Percentiles rank a stretch among this genome's conserved stretches.
phyloP scores from a whole-genome alignment of 2,797 vertebrate genomes.

The Cuniculus paca region DNA sequence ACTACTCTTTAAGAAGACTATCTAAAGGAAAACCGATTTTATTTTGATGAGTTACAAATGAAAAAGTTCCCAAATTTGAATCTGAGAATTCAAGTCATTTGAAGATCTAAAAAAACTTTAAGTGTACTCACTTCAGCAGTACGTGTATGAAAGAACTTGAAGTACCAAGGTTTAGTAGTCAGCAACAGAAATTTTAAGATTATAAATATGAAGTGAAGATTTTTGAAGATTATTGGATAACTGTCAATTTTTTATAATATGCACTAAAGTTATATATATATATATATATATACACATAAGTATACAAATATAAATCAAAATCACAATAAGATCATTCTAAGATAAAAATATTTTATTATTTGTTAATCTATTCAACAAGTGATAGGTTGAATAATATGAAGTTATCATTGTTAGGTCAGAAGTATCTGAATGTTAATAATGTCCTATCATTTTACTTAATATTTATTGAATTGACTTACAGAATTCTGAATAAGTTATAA shows the following conservation, averaged over 20 bases:
- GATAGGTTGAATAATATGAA: not conserved
- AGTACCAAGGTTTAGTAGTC: not conserved
- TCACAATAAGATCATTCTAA: not conserved
- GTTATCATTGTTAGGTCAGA: not conserved
- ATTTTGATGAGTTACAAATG: not conserved
- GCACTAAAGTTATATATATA: not conserved
- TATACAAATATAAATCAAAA: slow-evolving; percentile 10
- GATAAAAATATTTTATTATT: not conserved
- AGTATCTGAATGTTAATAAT: not conserved
- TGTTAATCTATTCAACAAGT: not conserved
- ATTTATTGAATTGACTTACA: not conserved
- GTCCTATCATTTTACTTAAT: not conserved
- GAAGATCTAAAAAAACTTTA: slow-evolving; percentile 8
- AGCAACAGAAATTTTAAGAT: not conserved
- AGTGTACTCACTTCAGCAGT: not conserved
- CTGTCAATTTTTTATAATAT: not conserved
- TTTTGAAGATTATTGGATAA: not conserved
- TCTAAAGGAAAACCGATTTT: slow-evolving; percentile 12
- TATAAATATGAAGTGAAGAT: not conserved
- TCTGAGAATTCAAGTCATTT: not conserved
- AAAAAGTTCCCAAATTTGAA: not conserved
- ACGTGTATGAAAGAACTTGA: not conserved
- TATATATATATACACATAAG: not conserved
- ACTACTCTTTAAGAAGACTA: not conserved
- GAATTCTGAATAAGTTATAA: not conserved